These are phyloP conservation scores for Chionoecetes opilio DNA, from an alignment of 1,140 invertebrate species.

Conservation along the genomic window DNA sequence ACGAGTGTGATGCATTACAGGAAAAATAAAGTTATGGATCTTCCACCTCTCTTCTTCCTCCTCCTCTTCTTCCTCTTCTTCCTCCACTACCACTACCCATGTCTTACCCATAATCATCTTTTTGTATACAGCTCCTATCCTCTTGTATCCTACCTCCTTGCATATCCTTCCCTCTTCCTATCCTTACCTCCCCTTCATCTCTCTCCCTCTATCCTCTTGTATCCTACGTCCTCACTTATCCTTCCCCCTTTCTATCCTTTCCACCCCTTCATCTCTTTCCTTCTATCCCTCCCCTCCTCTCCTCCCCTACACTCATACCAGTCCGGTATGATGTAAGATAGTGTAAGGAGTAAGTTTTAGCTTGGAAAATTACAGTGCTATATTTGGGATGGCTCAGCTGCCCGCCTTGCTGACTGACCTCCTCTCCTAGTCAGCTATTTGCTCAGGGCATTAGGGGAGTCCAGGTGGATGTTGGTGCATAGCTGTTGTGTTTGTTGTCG, in stretches of 20 bases:
- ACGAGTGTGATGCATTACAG: neutral
- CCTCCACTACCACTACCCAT: too few relatives aligned
- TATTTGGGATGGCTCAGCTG: conserved; percentile 12
- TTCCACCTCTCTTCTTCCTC: neutral
- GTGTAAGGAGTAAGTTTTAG: neutral
- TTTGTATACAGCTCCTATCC: too few relatives aligned
- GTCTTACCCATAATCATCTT: neutral
- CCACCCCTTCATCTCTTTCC: too few relatives aligned
- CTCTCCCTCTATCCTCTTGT: neutral
- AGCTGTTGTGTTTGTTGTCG: neutral
- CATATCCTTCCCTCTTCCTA: too few relatives aligned
- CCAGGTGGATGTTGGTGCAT: neutral
- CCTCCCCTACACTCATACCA: too few relatives aligned
- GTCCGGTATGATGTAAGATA: too few relatives aligned
- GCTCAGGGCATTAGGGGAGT: neutral
- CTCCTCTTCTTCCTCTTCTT: neutral
- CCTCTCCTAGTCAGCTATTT: neutral
- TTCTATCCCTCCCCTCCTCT: too few relatives aligned
- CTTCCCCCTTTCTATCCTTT: too few relatives aligned
- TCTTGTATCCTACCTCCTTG: neutral
- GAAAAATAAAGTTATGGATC: neutral
- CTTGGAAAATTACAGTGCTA: conserved; percentile 17
- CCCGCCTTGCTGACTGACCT: neutral
- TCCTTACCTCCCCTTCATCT: too few relatives aligned
- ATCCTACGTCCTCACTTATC: too few relatives aligned